These are phyloP conservation scores for Helostoma temminkii DNA, from an alignment of 2,797 vertebrate genomes.

Conservation along the genomic window DNA sequence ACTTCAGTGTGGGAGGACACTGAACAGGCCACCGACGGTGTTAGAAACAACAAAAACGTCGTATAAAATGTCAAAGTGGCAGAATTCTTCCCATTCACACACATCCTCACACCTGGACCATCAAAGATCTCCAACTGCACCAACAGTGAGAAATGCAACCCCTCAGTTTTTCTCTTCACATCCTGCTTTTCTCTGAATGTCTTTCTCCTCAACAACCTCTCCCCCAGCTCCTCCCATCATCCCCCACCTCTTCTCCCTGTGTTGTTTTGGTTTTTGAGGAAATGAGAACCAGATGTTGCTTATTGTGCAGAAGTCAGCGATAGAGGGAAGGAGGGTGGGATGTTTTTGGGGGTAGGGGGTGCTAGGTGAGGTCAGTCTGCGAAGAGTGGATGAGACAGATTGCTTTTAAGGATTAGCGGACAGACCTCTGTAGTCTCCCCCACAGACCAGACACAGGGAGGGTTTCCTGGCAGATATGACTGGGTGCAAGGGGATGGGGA, in stretches of 20 bases:
- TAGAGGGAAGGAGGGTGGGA: slow-evolving; percentile 19
- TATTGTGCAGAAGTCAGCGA: slow-evolving; percentile 81
- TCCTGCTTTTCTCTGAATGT: slow-evolving; percentile 49
- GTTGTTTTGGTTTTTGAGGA: slow-evolving; percentile 83
- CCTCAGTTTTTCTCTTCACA: slow-evolving; percentile 45
- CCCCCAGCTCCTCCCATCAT: slow-evolving; percentile 27
- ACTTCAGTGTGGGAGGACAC: slow-evolving; percentile 29
- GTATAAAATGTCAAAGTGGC: slow-evolving; percentile 15
- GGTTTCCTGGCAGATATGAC: slow-evolving; percentile 58
- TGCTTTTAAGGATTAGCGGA: slow-evolving; percentile 57
- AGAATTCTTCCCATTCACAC: slow-evolving; percentile 7
- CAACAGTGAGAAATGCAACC: slow-evolving; percentile 44
- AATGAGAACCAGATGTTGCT: slow-evolving; percentile 88
- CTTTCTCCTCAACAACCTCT: slow-evolving; percentile 36
- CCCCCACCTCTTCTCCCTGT: slow-evolving; percentile 51
- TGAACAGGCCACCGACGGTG: slow-evolving; percentile 26
- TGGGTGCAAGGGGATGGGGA: slow-evolving; percentile 49
- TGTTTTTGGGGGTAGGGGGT: slow-evolving; percentile 8
- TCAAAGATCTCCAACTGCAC: slow-evolving; percentile 52
- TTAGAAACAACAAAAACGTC: slow-evolving; percentile 1
- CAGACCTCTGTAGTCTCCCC: slow-evolving; percentile 45
- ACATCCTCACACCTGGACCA: slow-evolving; percentile 55
- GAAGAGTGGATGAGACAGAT: slow-evolving; percentile 47
- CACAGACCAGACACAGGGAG: slow-evolving; percentile 48
- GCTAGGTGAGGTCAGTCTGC: slow-evolving; percentile 57